Conservation (phyloP, 2,888 invertebrate species). For the Rhopalosiphum nymphaeae region DNA sequence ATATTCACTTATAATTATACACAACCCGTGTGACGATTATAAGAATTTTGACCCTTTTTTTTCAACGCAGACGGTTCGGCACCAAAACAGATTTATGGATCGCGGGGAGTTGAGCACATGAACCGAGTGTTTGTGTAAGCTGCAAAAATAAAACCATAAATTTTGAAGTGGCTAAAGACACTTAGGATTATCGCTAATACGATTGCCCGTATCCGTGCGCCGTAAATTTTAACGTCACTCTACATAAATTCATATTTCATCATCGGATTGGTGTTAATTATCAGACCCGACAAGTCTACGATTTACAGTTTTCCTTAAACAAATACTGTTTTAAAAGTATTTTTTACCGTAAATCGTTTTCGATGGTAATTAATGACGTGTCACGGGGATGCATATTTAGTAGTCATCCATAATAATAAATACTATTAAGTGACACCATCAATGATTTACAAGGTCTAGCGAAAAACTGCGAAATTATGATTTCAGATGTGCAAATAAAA, state of each 20-base stretch:
- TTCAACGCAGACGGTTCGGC: conserved; percentile 47
- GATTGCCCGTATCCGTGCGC: background rate
- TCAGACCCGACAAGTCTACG: background rate
- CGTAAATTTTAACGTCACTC: conserved; percentile 4
- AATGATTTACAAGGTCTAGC: background rate
- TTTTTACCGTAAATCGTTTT: background rate
- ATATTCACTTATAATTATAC: background rate
- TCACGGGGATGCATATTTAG: background rate
- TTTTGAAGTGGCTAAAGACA: background rate
- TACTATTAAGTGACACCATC: background rate
- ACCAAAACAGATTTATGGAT: conserved; percentile 59
- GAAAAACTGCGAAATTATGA: background rate
- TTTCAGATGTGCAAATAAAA: background rate
- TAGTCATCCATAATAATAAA: background rate
- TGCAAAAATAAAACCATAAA: conserved; percentile 61
- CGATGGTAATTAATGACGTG: background rate
- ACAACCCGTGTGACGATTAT: background rate
- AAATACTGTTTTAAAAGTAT: background rate
- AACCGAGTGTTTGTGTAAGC: conserved; percentile 53
- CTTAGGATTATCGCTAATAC: conserved; percentile 5
- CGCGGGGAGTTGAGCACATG: background rate
- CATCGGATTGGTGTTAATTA: background rate
- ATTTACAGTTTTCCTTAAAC: conserved; percentile 36
- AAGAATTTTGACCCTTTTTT: conserved; percentile 59
- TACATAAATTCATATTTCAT: conserved; percentile 22